Conservation (phyloP, 2,888 invertebrate genomes). For the Drosophila peninsularis region DNA sequence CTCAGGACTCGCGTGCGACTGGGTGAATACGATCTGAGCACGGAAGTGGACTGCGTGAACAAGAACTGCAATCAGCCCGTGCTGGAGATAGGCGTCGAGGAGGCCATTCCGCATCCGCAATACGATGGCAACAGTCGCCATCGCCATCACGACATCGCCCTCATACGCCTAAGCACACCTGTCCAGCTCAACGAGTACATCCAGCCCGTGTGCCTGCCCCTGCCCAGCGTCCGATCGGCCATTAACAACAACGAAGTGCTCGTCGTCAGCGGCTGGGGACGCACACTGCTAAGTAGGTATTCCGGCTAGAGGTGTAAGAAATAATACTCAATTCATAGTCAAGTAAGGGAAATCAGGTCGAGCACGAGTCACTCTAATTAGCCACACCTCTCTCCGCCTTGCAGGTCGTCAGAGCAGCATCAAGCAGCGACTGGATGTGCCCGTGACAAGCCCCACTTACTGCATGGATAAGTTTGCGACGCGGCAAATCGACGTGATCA, state of each 20-base stretch:
- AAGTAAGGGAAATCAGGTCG: no score
- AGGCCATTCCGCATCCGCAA: slow-evolving; percentile 87
- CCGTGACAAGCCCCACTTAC: slow-evolving; percentile 84
- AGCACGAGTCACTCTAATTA: no score
- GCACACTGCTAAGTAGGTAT: slow-evolving; percentile 84
- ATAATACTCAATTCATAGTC: not conserved
- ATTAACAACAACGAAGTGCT: slow-evolving; percentile 84
- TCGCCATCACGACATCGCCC: slow-evolving; percentile 89
- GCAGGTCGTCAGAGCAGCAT: slow-evolving; percentile 79
- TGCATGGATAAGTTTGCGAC: slow-evolving; percentile 84
- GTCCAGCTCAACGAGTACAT: slow-evolving; percentile 86
- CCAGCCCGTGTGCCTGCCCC: slow-evolving; percentile 87
- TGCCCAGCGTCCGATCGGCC: slow-evolving; percentile 73
- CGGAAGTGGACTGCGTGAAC: slow-evolving; percentile 84
- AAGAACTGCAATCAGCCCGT: slow-evolving; percentile 87
- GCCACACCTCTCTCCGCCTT: not conserved
- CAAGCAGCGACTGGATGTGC: slow-evolving; percentile 85
- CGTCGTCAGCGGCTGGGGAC: slow-evolving; percentile 88
- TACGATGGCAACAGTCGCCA: slow-evolving; percentile 86
- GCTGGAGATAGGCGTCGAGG: slow-evolving; percentile 87
- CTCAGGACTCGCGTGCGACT: slow-evolving; percentile 71
- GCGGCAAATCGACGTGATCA: slow-evolving; percentile 62
- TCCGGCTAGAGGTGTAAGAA: not conserved
- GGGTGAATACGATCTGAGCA: slow-evolving; percentile 82
- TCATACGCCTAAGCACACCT: slow-evolving; percentile 87